Evolutionary conservation across 2,797 vertebrate species (phyloP), one percentile per base, ranked within the genome.

Genomic region (Rousettus madagascariensis): DNA sequence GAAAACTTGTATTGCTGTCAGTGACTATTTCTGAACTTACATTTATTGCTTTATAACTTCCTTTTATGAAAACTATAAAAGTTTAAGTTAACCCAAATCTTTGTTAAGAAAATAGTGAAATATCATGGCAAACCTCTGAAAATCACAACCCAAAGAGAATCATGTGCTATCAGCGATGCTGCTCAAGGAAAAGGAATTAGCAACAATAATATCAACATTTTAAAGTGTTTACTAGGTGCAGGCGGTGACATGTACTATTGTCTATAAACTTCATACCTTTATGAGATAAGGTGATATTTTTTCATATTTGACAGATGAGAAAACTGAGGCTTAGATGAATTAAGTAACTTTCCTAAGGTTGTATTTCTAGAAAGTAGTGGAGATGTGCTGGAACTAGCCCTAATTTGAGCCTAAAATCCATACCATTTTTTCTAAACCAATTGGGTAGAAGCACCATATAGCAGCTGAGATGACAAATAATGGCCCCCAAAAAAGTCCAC

Each of bases 31-130:
- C 49, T 86, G 57, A 91, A 78, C 77, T 75, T 74, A 68, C 11
- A 63, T 88, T 92, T 74, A 92, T 53, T 86, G 65, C 69, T 86
- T 65, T 69, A 22, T 74, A 88, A 82, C 5, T 59, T 85, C 17
- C 22, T 46, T 87, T 94, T 74, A 69, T 72, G 26, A 94, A 83
- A 95, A 94, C 13, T 33, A 19, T 43, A 68, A 61, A 72, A 78
- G 80, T 89, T 91, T 55, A 89, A 88, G 69, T 86, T 86, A 86
- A 61, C 74, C 77, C 49, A 93, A 90, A 79, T 41, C 55, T 75
- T 87, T 92, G 55, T 57, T 49, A 55, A 75, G 28, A 86, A 89
- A 71, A 90, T 43, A 75, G 66, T 51, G 49, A 57, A 12, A 28
- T 74, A 72, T 8, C 17, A 59, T 17, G 22, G 72, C 77, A 91